Percentiles rank a stretch among this genome's conserved stretches.
phyloP scores from a whole-genome alignment of 2,797 vertebrate species.

The Sebastes nivosus region DNA sequence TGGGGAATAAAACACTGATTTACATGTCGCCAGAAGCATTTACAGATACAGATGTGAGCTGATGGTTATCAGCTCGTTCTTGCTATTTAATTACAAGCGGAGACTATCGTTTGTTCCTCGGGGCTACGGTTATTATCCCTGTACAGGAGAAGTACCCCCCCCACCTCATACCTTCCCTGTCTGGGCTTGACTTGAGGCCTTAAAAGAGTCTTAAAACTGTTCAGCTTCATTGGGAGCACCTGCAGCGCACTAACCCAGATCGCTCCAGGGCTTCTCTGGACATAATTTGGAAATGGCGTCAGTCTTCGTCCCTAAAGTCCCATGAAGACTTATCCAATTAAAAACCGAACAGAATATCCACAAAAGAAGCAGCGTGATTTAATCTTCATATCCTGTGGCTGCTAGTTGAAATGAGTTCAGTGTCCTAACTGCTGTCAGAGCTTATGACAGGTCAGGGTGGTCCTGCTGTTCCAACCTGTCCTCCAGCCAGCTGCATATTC shows the following conservation, averaged over 20 bases:
- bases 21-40: neutral
- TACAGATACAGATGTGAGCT: constrained; percentile 25
- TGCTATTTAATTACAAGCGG: constrained; percentile 6
- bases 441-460: neutral
- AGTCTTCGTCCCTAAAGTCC: neutral
- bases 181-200: constrained; percentile 50
- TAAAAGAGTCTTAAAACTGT: constrained; percentile 1
- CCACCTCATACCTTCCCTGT: constrained; percentile 52
- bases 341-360: neutral
- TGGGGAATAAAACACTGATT: neutral
- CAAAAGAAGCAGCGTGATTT: neutral
- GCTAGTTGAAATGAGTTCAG: neutral
- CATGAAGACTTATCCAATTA: constrained; percentile 1
- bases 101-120: neutral
- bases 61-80: constrained; percentile 1
- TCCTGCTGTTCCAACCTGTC: constrained; percentile 23
- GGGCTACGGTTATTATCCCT: constrained; percentile 13
- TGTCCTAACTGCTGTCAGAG: constrained; percentile 15
- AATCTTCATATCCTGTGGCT: neutral
- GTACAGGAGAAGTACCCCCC: neutral
- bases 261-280: neutral
- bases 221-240: constrained; percentile 16
- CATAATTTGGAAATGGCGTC: neutral
- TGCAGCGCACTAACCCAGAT: constrained; percentile 11
- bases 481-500: constrained; percentile 29